These are phyloP conservation scores for Dipus sagitta DNA, from an alignment of 2,797 vertebrate genomes.

Conservation along the genomic window DNA sequence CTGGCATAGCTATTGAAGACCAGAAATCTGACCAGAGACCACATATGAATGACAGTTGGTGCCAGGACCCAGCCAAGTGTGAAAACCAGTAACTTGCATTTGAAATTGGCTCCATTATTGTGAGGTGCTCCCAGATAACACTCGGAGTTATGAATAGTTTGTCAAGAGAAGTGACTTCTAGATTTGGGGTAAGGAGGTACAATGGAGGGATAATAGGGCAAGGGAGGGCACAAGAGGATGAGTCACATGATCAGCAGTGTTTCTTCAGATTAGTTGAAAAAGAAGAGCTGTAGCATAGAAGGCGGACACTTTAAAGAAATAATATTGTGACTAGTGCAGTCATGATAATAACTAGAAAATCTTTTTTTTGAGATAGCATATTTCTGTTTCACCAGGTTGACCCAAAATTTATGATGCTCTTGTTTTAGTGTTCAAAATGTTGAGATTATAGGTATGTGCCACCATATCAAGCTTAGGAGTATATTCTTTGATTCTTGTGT, in stretches of 20 bases:
- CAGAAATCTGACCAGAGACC: background rate
- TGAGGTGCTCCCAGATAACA: background rate
- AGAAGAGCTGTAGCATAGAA: background rate
- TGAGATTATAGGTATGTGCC: no score
- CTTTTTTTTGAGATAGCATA: no score
- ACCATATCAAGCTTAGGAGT: no score
- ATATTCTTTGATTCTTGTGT: background rate
- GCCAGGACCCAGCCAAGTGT: background rate
- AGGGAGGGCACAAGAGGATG: background rate
- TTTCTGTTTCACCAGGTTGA: no score
- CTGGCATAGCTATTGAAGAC: background rate
- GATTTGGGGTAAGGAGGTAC: background rate
- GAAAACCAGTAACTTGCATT: background rate
- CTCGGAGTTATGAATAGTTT: background rate
- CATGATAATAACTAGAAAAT: background rate
- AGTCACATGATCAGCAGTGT: background rate
- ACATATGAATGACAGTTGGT: background rate
- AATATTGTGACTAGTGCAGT: background rate
- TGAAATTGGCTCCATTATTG: background rate
- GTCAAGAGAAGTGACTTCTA: background rate
- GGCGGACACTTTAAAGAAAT: background rate
- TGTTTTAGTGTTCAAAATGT: no score
- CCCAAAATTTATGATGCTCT: no score
- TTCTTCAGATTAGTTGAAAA: background rate
- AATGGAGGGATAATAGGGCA: background rate